phyloP scores from a whole-genome alignment of 2,797 vertebrate genomes.

The Sphenopsis melanotis region DNA sequence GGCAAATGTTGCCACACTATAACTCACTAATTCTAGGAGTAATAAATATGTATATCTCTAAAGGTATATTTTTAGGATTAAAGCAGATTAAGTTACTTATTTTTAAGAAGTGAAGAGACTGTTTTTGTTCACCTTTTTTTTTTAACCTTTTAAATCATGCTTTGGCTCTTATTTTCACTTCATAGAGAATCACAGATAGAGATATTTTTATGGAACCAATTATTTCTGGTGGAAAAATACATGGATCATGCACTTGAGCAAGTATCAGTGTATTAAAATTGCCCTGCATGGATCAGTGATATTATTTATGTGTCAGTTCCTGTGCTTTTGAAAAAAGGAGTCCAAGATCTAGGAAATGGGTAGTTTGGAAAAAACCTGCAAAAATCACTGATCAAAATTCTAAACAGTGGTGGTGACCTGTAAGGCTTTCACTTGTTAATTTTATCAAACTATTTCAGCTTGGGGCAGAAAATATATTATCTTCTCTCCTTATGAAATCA shows the following conservation, averaged over 20 bases:
- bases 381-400: background rate
- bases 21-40: background rate
- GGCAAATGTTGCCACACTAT: background rate
- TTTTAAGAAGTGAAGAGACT: background rate
- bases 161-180: background rate
- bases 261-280: background rate
- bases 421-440: background rate
- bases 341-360: background rate
- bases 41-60: background rate
- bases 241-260: background rate
- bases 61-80: slow-evolving; percentile 37
- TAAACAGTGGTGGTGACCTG: background rate
- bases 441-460: background rate
- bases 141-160: background rate
- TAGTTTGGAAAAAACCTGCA: background rate
- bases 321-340: background rate
- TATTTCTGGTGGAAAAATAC: background rate
- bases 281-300: background rate
- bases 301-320: background rate
- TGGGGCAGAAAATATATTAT: background rate
- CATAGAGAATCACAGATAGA: background rate
- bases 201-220: background rate
- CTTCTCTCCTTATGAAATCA: background rate
- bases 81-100: background rate
- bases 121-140: background rate